These are phyloP conservation scores for Mimas tiliae DNA, from an alignment of 2,888 invertebrate genomes.

Conservation along the genomic window DNA sequence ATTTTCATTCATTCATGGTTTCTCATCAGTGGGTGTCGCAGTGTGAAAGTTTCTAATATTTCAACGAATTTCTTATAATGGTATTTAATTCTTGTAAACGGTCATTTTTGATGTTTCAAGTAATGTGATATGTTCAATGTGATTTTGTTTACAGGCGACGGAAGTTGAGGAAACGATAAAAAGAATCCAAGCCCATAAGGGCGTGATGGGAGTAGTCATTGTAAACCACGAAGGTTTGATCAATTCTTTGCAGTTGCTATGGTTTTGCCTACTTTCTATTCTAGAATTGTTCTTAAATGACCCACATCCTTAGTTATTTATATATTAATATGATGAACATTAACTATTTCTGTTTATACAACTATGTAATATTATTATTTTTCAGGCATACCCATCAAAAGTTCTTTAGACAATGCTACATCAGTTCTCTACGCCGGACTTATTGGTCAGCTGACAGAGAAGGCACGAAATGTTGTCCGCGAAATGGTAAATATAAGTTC, in stretches of 20 bases:
- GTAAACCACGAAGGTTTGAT: conserved; percentile 97
- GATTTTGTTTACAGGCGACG: conserved; percentile 81
- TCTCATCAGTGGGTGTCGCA: conserved; percentile 35
- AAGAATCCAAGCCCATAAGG: conserved; percentile 98
- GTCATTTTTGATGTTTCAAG: background rate
- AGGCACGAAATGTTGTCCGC: conserved; percentile 95
- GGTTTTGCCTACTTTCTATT: conserved; percentile 37
- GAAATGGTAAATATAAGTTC: conserved; percentile 86
- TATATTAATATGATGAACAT: too few species aligned
- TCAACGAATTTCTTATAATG: conserved; percentile 33
- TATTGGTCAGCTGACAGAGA: conserved; percentile 96
- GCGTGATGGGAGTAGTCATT: conserved; percentile 98
- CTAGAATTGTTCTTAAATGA: conserved; percentile 19
- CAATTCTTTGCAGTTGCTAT: conserved; percentile 58
- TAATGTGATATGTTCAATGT: background rate
- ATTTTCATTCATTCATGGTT: conserved; percentile 27
- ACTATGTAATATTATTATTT: background rate
- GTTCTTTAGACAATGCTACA: conserved; percentile 97
- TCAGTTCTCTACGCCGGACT: conserved; percentile 97
- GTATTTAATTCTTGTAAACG: conserved; percentile 32
- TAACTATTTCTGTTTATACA: too few species aligned
- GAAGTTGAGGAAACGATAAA: conserved; percentile 99
- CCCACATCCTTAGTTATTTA: background rate
- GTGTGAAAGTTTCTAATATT: conserved; percentile 15
- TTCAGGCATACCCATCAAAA: conserved; percentile 94